Base-by-base conservation (phyloP, 2,888 invertebrate genomes). In the Hecatera dysodea region DNA sequence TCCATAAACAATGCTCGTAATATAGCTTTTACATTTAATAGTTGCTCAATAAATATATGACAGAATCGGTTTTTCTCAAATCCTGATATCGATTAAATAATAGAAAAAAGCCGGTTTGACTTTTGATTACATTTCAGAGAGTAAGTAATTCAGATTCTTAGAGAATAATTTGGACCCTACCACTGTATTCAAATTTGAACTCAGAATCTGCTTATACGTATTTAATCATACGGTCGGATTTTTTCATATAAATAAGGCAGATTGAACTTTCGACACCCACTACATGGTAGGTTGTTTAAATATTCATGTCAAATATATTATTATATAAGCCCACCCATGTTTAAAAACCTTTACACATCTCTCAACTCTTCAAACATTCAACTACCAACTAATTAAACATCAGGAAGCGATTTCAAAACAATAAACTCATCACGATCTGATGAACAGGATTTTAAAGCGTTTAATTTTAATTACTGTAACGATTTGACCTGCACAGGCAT, bases 391-490 rank as follows among this genome's bases (percentile, higher is more conserved):
- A 75, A 73, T 82, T 75, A 77, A 64, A 61, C 24, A 75, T 67
- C 44, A 84, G 84, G 84, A 84, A 84, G 82, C 74, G 62, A 72
- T 80, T 59, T 57, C 33, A 46, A 67, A 81, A 79, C 83, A 83
- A 82, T 81, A 65, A 83, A 81, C 62, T 61, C 75, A 72, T 80
- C 81, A 81, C 74, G 81, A 70, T 62, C 22, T 62, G 29, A 48
- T 44, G 52, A 52, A n/a, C 67, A 72, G 72, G 42, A 71, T 72
- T 69, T 42, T 67, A 52, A 62, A 74, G 42, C 63, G 67, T 75
- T 82, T 66, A 72, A 33, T 53, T 68, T 67, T 81, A 83, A 83
- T 83, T 81, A 52, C 69, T 67, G 15, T 42, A 29, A n/a, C 7
- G 33, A 68, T 70, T 68, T 81, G 75, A 79, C 65, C 71, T 57